phyloP scores from a whole-genome alignment of 1,140 invertebrate species.

The Drosophila sucinea region DNA sequence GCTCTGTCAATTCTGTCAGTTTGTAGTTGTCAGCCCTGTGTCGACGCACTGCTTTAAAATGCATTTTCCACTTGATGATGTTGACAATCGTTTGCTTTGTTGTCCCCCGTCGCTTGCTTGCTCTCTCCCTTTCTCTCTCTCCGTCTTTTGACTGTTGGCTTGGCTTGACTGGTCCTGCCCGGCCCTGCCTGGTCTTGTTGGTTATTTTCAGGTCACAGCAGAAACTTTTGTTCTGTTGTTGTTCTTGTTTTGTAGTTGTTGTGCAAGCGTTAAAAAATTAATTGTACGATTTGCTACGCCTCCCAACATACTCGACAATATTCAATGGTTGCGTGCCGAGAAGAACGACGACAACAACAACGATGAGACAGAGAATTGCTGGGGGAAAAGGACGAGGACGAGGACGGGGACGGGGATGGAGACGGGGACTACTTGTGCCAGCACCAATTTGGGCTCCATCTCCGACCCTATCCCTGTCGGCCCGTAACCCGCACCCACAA shows the following conservation, averaged over 20 bases:
- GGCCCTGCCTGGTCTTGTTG: background rate
- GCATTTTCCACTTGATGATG: conserved; percentile 22
- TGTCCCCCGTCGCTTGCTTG: conserved; percentile 2
- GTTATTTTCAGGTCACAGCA: conserved; percentile 19
- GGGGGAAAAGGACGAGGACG: background rate
- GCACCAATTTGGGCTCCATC: background rate
- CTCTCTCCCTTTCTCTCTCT: background rate
- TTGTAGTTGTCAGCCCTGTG: conserved; percentile 1
- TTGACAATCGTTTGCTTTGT: conserved; percentile 19
- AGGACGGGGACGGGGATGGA: background rate
- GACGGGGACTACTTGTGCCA: conserved; percentile 2
- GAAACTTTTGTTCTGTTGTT: conserved; percentile 21
- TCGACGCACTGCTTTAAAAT: conserved; percentile 21
- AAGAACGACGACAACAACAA: conserved; percentile 4
- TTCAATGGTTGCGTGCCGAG: conserved; percentile 12
- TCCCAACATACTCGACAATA: background rate
- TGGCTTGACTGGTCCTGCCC: background rate
- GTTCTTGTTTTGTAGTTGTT: conserved; percentile 18
- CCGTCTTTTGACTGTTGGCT: background rate
- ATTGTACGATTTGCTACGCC: conserved; percentile 34
- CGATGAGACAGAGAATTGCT: background rate
- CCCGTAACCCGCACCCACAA: background rate
- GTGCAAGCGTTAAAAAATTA: conserved; percentile 38
- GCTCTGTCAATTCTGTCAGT: too few relatives aligned
- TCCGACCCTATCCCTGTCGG: background rate